These are phyloP conservation scores for Myrmecobius fasciatus DNA, from an alignment of 2,113 vertebrate genomes.

Conservation along the genomic window DNA sequence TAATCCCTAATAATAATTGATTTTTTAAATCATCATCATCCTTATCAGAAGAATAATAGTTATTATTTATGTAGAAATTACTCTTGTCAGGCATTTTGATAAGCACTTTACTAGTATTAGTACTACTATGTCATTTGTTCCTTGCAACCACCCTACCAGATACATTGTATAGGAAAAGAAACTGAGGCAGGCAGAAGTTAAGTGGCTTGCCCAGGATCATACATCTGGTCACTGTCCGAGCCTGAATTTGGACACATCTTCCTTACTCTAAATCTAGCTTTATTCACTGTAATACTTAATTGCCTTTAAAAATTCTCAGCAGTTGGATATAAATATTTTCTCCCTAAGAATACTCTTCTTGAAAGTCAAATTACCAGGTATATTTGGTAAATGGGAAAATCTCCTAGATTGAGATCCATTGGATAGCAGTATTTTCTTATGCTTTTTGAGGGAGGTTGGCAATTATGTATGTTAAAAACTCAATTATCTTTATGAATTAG, in stretches of 20 bases:
- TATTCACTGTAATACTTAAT: background rate
- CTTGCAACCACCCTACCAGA: background rate
- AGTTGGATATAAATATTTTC: constrained; percentile 39
- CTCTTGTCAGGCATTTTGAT: background rate
- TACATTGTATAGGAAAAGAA: background rate
- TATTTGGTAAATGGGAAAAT: background rate
- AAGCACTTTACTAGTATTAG: background rate
- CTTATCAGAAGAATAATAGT: background rate
- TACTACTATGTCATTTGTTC: background rate
- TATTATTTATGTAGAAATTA: background rate
- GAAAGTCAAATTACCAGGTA: background rate
- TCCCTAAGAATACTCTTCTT: constrained; percentile 34
- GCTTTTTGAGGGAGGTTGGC: constrained; percentile 35
- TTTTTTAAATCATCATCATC: constrained; percentile 14
- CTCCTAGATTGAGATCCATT: constrained; percentile 23
- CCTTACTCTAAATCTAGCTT: background rate
- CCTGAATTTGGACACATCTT: background rate
- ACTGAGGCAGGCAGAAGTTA: background rate
- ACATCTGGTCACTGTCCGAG: background rate
- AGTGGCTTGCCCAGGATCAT: background rate
- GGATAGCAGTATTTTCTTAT: constrained; percentile 23
- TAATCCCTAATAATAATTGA: background rate
- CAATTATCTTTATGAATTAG: constrained; percentile 37
- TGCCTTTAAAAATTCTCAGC: background rate
- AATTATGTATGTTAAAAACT: constrained; percentile 32